Conservation (phyloP, 1,140 invertebrate species). For the Cylas formicarius region DNA sequence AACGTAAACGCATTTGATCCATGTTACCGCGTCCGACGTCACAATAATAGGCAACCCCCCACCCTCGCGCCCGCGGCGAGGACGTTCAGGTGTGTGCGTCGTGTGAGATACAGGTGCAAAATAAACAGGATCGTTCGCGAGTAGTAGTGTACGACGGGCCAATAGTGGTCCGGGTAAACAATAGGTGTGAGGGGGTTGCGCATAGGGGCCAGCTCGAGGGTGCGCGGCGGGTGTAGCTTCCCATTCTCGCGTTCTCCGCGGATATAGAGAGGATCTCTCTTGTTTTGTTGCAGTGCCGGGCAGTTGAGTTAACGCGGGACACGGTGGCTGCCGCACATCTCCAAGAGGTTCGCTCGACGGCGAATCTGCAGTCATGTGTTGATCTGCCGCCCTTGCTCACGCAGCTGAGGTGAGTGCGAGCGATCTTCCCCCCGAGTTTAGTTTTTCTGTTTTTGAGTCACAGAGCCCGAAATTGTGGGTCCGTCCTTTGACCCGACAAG, state of each 20-base stretch:
- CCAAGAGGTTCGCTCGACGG: slow-evolving; percentile 38
- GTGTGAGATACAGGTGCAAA: slow-evolving; percentile 24
- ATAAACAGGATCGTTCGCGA: slow-evolving; percentile 18
- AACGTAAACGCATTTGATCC: no score
- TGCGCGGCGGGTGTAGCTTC: slow-evolving; percentile 33
- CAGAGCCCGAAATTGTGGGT: no score
- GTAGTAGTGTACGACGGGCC: slow-evolving; percentile 26
- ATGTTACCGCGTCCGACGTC: no score
- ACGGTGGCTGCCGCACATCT: slow-evolving; percentile 41
- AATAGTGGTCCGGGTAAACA: slow-evolving; percentile 33
- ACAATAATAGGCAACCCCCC: no score
- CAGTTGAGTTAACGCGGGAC: slow-evolving; percentile 26
- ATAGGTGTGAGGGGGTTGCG: slow-evolving; percentile 36
- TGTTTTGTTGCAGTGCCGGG: slow-evolving; percentile 32
- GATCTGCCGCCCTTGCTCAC: slow-evolving; percentile 32
- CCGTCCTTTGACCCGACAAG: no score
- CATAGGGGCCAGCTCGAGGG: slow-evolving; percentile 27
- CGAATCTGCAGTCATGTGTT: slow-evolving; percentile 40
- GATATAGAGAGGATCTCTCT: no score
- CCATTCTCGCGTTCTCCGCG: slow-evolving; percentile 14
- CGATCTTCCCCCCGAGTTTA: no score
- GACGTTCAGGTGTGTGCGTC: slow-evolving; percentile 23
- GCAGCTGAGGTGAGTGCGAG: slow-evolving; percentile 38
- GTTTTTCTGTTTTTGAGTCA: no score
- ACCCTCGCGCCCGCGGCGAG: slow-evolving; percentile 25